Base-by-base conservation (phyloP, 2,113 vertebrate genomes). In the Meles meles region DNA sequence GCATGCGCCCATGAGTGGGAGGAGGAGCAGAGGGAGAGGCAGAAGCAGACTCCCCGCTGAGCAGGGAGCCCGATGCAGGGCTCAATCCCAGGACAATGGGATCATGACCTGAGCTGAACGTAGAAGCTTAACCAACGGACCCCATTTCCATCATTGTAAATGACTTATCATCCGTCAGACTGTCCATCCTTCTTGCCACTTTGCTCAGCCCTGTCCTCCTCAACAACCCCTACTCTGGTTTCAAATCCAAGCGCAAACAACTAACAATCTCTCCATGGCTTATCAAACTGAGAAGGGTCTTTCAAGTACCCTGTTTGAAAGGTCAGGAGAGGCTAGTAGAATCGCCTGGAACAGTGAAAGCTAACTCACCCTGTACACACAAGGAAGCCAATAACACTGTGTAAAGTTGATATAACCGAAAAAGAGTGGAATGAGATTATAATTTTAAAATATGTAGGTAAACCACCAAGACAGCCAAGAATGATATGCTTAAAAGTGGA, bases 121-220 rank as follows among this genome's bases (percentile, higher is more conserved):
- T 31, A 34, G 29, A 34, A 0, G 6, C 63, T 67, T 67, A 67
- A 34, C 63, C 29, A 1, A 65, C 6, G 31, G 63, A 67, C 31
- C 31, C 31, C 37, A 1, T 52, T 21, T 14, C 11, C 4, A 0
- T 7, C 31, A 37, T 39, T 31, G 18, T 37, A 67, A 18, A 9
- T 47, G 37, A 95, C 5, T n/a, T 20, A 12, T 7, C 47, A 27
- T 25, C 15, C 31, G 11, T 31, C 59, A 17, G 3, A 74, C 8
- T 57, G 21, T 0, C 18, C 37, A n/a, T 37, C 2, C 0, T 71
- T n/a, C 31, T 2, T 3, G 49, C 3, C 18, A 27, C 84, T 23
- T 29, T 10, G 4, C 25, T 82, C 10, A 17, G n/a, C 63, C 52
- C n/a, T n/a, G 6, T 81, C 34, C 2, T 52, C 65, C 29, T 25